These are phyloP conservation scores for Athalia rosae DNA, from an alignment of 2,888 invertebrate species.

Conservation along the genomic window DNA sequence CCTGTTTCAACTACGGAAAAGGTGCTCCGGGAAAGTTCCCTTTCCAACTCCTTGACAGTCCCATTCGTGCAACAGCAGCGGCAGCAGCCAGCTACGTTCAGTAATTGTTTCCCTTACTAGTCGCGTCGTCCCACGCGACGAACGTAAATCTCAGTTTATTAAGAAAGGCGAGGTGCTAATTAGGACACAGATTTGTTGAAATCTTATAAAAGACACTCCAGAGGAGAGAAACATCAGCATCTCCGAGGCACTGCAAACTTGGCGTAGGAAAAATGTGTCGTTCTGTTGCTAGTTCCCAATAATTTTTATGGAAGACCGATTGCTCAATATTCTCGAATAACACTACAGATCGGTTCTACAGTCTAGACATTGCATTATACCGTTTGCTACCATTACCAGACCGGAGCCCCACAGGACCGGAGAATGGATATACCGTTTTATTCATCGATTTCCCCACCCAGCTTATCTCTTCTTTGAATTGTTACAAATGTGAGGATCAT, in stretches of 20 bases:
- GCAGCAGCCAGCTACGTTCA: neutral
- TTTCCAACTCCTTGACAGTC: conserved; percentile 13
- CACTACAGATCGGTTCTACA: too few relatives aligned
- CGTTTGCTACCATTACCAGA: too few relatives aligned
- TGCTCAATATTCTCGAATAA: too few relatives aligned
- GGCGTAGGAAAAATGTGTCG: too few relatives aligned
- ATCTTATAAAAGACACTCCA: too few relatives aligned
- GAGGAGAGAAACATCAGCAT: neutral
- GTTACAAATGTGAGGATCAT: neutral
- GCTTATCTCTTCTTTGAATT: neutral
- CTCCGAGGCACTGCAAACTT: neutral
- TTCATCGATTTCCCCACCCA: too few relatives aligned
- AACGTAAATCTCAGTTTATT: conserved; percentile 29
- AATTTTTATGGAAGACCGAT: too few relatives aligned
- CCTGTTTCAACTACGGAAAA: conserved; percentile 6
- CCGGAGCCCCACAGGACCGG: too few relatives aligned
- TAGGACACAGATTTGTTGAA: neutral
- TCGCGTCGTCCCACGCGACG: neutral
- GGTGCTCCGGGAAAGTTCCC: neutral
- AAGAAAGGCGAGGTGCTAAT: conserved; percentile 18
- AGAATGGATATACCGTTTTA: too few relatives aligned
- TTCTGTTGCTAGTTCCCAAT: too few relatives aligned
- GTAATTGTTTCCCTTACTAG: conserved; percentile 25
- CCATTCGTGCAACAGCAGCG: conserved; percentile 6
- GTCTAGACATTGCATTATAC: too few relatives aligned